phyloP scores from a whole-genome alignment of 2,113 vertebrate genomes.

The Pycnonotus jocosus region DNA sequence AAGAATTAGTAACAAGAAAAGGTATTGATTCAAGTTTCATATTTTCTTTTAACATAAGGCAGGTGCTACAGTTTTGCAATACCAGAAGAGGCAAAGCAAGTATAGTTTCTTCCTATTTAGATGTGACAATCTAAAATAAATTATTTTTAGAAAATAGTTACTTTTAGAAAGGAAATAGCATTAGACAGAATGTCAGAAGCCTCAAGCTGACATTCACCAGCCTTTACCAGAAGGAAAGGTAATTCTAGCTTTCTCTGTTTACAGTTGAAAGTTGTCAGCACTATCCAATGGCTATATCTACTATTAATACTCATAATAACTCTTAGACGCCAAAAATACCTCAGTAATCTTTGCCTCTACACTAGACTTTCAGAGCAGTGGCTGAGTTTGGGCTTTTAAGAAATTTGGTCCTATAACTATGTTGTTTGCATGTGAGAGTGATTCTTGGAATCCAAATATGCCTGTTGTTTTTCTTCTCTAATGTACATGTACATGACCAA shows the following conservation, averaged over 20 bases:
- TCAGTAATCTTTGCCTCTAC: neutral
- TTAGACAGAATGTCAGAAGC: neutral
- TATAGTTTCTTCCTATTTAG: neutral
- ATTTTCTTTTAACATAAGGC: neutral
- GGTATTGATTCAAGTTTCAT: neutral
- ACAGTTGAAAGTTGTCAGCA: neutral
- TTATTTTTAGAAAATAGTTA: neutral
- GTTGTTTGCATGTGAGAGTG: neutral
- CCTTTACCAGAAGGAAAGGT: neutral
- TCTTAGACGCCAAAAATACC: neutral
- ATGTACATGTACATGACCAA: neutral
- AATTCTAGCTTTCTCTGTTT: neutral
- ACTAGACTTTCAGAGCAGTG: neutral
- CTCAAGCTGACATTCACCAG: neutral
- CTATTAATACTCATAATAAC: neutral
- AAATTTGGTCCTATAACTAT: neutral
- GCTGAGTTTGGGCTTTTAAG: neutral
- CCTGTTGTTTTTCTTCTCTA: neutral
- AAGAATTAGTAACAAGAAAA: neutral
- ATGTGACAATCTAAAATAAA: neutral
- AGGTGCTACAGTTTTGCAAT: neutral
- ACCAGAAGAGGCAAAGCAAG: neutral
- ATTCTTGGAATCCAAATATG: neutral
- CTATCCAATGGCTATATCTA: neutral
- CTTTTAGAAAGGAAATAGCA: neutral